Conservation (phyloP, 92 coral and sea anemone species). For the Siderastrea radians region DNA sequence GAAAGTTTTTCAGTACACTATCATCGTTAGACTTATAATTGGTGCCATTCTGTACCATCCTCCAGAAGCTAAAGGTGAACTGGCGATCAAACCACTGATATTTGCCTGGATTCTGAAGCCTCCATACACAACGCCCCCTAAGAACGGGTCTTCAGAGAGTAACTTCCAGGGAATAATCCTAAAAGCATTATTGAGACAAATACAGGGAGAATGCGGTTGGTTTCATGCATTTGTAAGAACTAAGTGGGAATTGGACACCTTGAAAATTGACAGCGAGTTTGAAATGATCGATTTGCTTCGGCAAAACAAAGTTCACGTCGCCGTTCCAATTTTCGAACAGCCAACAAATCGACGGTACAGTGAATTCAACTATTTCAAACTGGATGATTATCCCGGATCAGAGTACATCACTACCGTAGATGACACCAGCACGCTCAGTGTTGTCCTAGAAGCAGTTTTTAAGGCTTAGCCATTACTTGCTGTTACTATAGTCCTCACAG, state of each 20-base stretch:
- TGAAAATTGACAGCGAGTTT: background rate
- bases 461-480: constrained; percentile 52
- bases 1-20: background rate
- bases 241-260: background rate
- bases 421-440: background rate
- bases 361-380: constrained; percentile 35
- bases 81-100: background rate
- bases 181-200: background rate
- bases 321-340: constrained; percentile 14
- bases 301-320: constrained; percentile 14
- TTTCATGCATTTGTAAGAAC: background rate
- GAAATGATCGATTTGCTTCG: constrained; percentile 15
- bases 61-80: background rate
- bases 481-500: constrained; percentile 32
- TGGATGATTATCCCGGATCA: constrained; percentile 26
- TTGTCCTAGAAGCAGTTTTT: constrained; percentile 3
- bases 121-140: background rate
- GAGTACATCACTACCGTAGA: constrained; percentile 14
- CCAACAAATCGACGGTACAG: background rate
- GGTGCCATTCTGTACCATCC: background rate
- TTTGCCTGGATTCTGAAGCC: constrained; percentile 15
- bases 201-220: background rate
- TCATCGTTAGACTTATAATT: background rate
- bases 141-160: background rate
- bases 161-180: background rate